Evolutionary conservation across 2,888 invertebrate genomes (phyloP).

Genomic region (Mactromeris polynyma): DNA sequence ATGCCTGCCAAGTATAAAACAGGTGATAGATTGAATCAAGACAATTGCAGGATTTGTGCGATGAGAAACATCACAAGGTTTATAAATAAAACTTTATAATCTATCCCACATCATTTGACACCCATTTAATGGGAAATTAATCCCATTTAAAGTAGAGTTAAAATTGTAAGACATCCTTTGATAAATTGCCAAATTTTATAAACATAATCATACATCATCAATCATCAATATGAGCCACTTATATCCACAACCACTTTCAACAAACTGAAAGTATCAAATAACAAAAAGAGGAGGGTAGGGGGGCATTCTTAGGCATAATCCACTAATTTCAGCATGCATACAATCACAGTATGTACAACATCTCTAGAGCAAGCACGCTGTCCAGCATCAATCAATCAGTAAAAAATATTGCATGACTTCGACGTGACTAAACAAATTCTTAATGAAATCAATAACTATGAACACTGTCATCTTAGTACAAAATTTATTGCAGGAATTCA

Average conservation of each 20-base stretch:
- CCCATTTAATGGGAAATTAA: background rate
- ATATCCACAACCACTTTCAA: background rate
- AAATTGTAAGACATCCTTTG: background rate
- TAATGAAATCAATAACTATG: too few species aligned
- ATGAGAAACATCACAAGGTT: background rate
- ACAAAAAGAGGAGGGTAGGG: too few species aligned
- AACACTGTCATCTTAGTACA: too few species aligned
- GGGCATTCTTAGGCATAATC: too few species aligned
- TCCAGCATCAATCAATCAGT: too few species aligned
- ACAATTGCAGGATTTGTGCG: background rate
- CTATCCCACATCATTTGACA: background rate
- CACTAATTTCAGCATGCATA: too few species aligned
- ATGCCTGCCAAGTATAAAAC: background rate
- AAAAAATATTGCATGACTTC: too few species aligned
- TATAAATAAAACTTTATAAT: background rate
- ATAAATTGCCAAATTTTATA: background rate
- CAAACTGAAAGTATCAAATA: too few species aligned
- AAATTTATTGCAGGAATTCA: too few species aligned
- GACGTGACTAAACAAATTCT: too few species aligned
- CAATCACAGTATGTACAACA: too few species aligned
- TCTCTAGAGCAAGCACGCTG: too few species aligned
- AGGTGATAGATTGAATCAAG: background rate
- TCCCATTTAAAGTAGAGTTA: background rate
- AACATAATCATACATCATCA: background rate
- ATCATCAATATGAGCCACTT: background rate